phyloP scores from a whole-genome alignment of 2,113 vertebrate genomes.

The Podarcis raffonei region DNA sequence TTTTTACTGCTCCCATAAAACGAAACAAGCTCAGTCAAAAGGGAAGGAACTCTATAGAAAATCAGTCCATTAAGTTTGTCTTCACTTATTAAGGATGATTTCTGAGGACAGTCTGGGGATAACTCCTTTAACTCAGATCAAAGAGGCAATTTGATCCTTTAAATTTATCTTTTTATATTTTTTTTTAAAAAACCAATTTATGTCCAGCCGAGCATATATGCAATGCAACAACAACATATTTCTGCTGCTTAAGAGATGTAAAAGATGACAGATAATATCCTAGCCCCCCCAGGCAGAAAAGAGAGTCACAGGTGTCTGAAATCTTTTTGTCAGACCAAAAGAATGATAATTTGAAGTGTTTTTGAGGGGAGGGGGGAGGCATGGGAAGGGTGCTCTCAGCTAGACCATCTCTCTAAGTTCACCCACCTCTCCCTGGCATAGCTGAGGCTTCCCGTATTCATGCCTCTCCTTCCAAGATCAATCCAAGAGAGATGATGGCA shows the following conservation, averaged over 20 bases:
- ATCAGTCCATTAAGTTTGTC: neutral
- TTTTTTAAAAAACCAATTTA: neutral
- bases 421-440: neutral
- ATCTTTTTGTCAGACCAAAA: neutral
- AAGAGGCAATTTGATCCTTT: neutral
- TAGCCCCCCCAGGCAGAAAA: neutral
- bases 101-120: conserved; percentile 15
- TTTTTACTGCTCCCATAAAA: conserved; percentile 36
- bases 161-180: conserved; percentile 22
- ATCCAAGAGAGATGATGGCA: neutral
- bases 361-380: too few species aligned
- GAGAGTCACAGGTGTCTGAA: neutral
- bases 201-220: conserved; percentile 2
- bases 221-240: neutral
- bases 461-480: too few species aligned
- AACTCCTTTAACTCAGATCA: conserved; percentile 12
- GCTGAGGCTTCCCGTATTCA: neutral
- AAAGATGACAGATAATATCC: conserved; percentile 5
- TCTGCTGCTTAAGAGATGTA: neutral
- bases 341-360: neutral
- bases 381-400: neutral
- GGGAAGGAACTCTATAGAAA: neutral
- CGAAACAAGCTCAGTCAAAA: neutral
- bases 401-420: too few species aligned
- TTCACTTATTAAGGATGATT: neutral